Base-by-base conservation (phyloP, 1,140 invertebrate genomes). In the Atta colombica region DNA sequence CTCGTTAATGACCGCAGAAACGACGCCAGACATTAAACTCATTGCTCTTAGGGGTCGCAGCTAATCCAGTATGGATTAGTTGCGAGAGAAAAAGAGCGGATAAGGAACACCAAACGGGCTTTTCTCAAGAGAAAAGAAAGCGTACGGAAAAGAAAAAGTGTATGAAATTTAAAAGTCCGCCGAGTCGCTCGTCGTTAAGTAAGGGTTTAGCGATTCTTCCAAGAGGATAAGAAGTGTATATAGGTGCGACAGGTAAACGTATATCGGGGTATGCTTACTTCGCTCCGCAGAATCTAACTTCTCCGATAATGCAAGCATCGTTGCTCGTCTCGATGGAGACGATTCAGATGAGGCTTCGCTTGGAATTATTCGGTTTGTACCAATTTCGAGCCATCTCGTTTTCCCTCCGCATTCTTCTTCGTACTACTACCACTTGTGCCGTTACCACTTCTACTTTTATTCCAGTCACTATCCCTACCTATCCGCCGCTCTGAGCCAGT, bases 171-270 rank as follows among this genome's bases (percentile, higher is more conserved):
- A 81, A 88, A 91, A 91, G 88, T 92, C 89, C 87, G 78, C 51
- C 82, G 77, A 88, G 90, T 88, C 81, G 88, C 89, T 88, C 89
- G 92, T 92, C 88, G 91, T 93, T 93, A 92, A 92, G 89, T 87
- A 91, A 91, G 89, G 92, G 93, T 93, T 93, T 93, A 92, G 91
- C 77, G 89, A 89, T 90, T 75, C 82, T 90, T 89, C 88, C 72
- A 75, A 86, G 81, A 86, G 87, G 88, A 93, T 93, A 90, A 91
- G 78, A 65, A 58, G 71, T 81, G 72, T 82, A 90, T 90, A 78
- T 91, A 91, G 85, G 86, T 60, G 35, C 53, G 80, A 49, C 16
- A 12, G 28, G 25, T 58, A 63, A 75, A 75, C 39, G 69, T 80
- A 75, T 58, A 88, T 45, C 68, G 1, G 65, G 60, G 28, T 89